These are phyloP conservation scores for Hipposideros larvatus DNA, from an alignment of 2,797 vertebrate genomes.

Conservation along the genomic window DNA sequence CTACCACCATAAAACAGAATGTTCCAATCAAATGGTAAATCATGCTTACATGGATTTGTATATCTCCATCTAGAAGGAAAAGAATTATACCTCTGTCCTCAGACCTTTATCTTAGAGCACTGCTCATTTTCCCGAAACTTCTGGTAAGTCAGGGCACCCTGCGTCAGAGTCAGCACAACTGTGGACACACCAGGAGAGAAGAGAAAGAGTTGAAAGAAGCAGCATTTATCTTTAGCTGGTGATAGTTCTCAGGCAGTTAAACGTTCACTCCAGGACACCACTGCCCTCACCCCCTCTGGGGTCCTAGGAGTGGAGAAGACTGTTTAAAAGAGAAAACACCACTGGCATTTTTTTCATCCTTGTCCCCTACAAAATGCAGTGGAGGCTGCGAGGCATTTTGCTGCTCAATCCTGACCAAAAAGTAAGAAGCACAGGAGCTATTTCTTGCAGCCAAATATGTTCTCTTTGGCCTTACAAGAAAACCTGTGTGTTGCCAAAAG, in stretches of 20 bases:
- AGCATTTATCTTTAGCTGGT: not conserved
- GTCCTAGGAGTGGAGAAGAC: not conserved
- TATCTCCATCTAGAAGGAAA: conserved; percentile 11
- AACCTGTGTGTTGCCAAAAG: not conserved
- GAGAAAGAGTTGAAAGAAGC: fast-evolving
- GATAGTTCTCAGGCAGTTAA: no score
- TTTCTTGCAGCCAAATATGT: not conserved
- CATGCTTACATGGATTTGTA: not conserved
- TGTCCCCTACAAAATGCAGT: not conserved
- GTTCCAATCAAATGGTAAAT: conserved; percentile 13
- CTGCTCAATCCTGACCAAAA: not conserved
- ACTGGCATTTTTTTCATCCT: fast-evolving
- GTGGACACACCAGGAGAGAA: not conserved
- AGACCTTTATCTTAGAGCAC: not conserved
- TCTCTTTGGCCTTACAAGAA: conserved; percentile 15
- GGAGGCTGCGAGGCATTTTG: not conserved
- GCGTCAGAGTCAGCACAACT: not conserved
- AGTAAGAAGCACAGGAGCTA: not conserved
- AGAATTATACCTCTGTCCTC: not conserved
- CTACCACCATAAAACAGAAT: not conserved
- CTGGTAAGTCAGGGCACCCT: not conserved
- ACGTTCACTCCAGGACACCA: fast-evolving
- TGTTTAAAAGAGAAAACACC: not conserved
- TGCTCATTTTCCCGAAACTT: not conserved
- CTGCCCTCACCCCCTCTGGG: not conserved